Evolutionary conservation across 1,140 invertebrate species (phyloP), one percentile per base, ranked within the genome.

Genomic region (Aethina tumida): DNA sequence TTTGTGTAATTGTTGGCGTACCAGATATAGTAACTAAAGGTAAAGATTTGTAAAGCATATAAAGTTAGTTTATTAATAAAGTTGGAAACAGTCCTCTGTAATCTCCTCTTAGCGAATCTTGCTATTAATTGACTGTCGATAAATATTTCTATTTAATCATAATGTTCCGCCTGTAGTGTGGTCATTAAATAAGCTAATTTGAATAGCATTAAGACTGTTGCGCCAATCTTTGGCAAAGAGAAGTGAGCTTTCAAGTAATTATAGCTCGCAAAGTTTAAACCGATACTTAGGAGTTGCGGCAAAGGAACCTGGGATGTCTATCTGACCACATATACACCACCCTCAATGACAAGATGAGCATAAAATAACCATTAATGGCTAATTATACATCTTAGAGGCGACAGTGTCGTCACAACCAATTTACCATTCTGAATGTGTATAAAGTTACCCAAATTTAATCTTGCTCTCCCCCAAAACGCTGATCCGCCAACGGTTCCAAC

Each of bases 351-450:
- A 46, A 41, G 42, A 39, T 33, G 36, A 39, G 40, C 51, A 51
- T 49, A 54, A 56, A 56, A 52, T 53, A 49, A 52, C 53, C 50
- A 44, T 52, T 56, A 54, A 56, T 54, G 52, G 52, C 47, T 52
- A 54, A 56, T 56, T 53, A 56, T 42, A 39, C 41, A 49, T 46
- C 45, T 46, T 53, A 52, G 48, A 39, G 45, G 49, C 27, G 21
- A 27, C 14, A 28, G 21, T 26, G 24, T 24, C 18, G 18, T 29
- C 21, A 25, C 10, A 26, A 27, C 22, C 17, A 18, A 24, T 42
- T 22, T 22, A 9, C 20, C 13, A 12, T 28, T 21, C 28, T 39
- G 12, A 47, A 43, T 35, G 26, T 15, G 5, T 4, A 8, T 5
- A 28, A n/a, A n/a, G n/a, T 6, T 9, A 28, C 10, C 12, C 15